Evolutionary conservation across 2,113 vertebrate genomes (phyloP).

Genomic region (Leptobrachium leishanense): DNA sequence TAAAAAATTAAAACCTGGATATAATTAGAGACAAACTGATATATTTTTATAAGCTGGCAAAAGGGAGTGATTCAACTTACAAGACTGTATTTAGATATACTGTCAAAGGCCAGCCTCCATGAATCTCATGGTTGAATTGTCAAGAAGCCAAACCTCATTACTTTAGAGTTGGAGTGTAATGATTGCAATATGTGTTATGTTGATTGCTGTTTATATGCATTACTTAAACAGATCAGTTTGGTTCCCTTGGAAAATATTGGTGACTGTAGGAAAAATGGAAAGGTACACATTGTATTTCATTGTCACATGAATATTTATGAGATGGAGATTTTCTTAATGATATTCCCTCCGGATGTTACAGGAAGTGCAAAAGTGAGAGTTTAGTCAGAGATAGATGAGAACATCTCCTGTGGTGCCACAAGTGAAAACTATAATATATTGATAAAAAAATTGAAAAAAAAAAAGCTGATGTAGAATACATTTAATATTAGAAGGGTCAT

Average conservation of each 20-base stretch:
- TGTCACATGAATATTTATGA: conserved; percentile 2
- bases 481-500: not conserved
- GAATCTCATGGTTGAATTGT: not conserved
- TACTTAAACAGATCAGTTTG: not conserved
- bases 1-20: no score
- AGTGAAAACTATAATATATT: not conserved
- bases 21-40: not conserved
- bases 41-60: not conserved
- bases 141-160: not conserved
- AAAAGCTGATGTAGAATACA: not conserved
- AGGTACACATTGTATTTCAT: not conserved
- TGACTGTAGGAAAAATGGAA: not conserved
- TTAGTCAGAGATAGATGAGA: not conserved
- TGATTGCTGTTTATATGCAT: conserved; percentile 12
- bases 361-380: conserved; percentile 1
- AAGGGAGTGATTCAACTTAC: not conserved
- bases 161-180: not conserved
- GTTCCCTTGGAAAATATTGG: not conserved
- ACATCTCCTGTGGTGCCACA: not conserved
- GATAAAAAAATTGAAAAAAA: not conserved
- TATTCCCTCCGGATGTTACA: not conserved
- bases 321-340: not conserved
- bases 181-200: conserved; percentile 9
- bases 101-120: not conserved
- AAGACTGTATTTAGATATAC: not conserved